Conservation (phyloP, 2,797 vertebrate species). For the Acanthurus leucopareius region DNA sequence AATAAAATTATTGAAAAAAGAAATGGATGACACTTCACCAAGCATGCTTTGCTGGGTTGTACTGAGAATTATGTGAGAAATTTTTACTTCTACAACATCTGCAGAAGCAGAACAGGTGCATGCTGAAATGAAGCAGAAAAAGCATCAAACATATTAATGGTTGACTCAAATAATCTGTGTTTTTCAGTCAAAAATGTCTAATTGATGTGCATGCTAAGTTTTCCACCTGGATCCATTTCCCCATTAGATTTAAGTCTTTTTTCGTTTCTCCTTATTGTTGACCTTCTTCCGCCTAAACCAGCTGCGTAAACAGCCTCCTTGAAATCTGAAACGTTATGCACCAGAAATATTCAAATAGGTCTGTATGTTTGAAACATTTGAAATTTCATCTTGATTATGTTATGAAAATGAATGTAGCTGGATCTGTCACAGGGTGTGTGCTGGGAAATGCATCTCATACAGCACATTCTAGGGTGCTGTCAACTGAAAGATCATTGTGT, state of each 20-base stretch:
- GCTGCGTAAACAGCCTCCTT: conserved; percentile 34
- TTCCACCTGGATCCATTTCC: conserved; percentile 60
- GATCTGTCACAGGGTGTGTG: background rate
- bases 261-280: conserved; percentile 39
- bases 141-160: conserved; percentile 50
- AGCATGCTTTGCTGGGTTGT: background rate
- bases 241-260: conserved; percentile 38
- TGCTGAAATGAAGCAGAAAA: conserved; percentile 41
- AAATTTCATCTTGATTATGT: background rate
- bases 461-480: background rate
- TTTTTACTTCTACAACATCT: conserved; percentile 10
- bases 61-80: conserved; percentile 11
- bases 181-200: conserved; percentile 45
- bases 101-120: conserved; percentile 56
- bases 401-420: background rate
- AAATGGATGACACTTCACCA: background rate
- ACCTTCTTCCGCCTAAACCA: conserved; percentile 34
- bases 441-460: too few relatives aligned
- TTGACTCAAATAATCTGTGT: conserved; percentile 39
- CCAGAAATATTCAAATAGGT: conserved; percentile 11
- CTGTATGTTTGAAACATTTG: background rate
- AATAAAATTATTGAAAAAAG: background rate
- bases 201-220: conserved; percentile 48
- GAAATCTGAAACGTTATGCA: conserved; percentile 15
- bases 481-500: background rate